Conservation (phyloP, 2,797 vertebrate species). For the Enteromius mattozi region DNA sequence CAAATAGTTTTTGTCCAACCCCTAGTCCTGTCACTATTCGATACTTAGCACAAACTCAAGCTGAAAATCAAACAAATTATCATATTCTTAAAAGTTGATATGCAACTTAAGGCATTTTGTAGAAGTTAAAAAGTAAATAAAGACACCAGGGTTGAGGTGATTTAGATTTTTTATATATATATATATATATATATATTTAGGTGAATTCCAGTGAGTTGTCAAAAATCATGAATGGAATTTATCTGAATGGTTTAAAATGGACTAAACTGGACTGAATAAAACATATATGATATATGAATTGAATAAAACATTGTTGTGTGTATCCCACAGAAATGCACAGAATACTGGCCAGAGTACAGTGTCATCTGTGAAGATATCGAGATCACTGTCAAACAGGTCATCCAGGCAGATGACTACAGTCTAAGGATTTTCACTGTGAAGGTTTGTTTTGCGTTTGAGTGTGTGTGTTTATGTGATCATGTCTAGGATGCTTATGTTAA, state of each 20-base stretch:
- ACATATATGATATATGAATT: neutral
- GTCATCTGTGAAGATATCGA: slow-evolving; percentile 89
- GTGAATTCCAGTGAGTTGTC: neutral
- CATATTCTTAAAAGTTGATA: neutral
- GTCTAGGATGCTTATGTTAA: neutral
- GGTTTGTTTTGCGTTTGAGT: slow-evolving; percentile 72
- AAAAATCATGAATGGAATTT: neutral
- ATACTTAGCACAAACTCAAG: neutral
- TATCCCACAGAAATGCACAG: slow-evolving; percentile 92
- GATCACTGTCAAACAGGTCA: slow-evolving; percentile 87
- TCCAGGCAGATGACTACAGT: slow-evolving; percentile 95
- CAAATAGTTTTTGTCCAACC: neutral
- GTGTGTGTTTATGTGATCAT: neutral
- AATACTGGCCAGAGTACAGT: slow-evolving; percentile 96
- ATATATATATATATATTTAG: neutral
- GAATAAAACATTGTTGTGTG: slow-evolving; percentile 42
- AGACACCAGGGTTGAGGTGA: neutral
- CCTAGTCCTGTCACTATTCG: neutral
- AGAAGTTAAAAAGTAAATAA: neutral
- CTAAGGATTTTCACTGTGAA: slow-evolving; percentile 93
- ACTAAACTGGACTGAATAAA: neutral
- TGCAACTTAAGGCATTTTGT: neutral
- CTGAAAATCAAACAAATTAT: neutral
- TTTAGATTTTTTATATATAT: neutral
- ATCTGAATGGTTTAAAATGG: neutral